Conservation (phyloP, 2,888 invertebrate genomes). For the Nowickia ferox region DNA sequence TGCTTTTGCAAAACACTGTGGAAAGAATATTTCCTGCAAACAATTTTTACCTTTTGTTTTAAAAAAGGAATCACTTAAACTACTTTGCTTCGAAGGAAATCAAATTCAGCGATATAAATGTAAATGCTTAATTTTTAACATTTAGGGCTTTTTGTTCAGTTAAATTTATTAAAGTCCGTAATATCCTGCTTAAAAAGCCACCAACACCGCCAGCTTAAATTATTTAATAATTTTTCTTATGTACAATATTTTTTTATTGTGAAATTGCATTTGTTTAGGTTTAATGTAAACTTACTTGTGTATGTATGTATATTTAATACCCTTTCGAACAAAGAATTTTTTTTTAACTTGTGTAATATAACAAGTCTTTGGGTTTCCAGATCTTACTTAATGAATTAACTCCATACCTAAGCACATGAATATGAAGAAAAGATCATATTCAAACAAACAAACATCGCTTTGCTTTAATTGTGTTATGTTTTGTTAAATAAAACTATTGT, state of each 20-base stretch:
- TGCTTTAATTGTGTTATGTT: slow-evolving; percentile 52
- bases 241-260: slow-evolving; percentile 38
- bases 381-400: slow-evolving; percentile 15
- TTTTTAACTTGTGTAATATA: background rate
- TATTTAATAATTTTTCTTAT: slow-evolving; percentile 38
- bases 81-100: slow-evolving; percentile 15
- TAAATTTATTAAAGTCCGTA: background rate
- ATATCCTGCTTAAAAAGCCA: slow-evolving; percentile 45
- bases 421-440: background rate
- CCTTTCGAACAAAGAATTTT: slow-evolving; percentile 2
- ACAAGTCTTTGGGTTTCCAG: slow-evolving; percentile 21
- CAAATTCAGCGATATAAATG: slow-evolving; percentile 11
- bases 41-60: slow-evolving; percentile 39
- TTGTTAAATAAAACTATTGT: slow-evolving; percentile 51
- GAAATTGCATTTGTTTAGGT: slow-evolving; percentile 69
- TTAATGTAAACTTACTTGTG: slow-evolving; percentile 59
- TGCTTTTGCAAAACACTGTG: background rate
- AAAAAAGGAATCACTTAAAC: slow-evolving; percentile 48
- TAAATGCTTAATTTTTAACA: slow-evolving; percentile 1
- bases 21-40: slow-evolving; percentile 25
- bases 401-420: background rate
- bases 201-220: slow-evolving; percentile 62
- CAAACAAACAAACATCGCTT: slow-evolving; percentile 37
- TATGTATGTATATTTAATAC: slow-evolving; percentile 41
- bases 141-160: slow-evolving; percentile 11